These are phyloP conservation scores for Sebastes hubbsi DNA, from an alignment of 2,797 vertebrate species.

Conservation along the genomic window DNA sequence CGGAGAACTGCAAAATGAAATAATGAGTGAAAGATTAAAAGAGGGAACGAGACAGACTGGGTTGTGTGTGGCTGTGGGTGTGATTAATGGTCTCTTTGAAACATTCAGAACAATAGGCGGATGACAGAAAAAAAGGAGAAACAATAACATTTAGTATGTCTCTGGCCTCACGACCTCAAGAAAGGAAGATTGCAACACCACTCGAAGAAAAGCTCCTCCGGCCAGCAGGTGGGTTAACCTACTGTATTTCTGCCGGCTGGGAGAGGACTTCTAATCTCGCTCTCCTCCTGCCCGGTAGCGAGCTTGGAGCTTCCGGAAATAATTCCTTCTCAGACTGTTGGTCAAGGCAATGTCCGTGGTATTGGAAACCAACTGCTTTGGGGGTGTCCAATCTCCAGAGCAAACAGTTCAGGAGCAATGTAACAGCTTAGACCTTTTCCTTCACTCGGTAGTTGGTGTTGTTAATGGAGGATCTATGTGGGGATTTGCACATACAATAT, in stretches of 20 bases:
- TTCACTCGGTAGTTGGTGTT: conserved; percentile 16
- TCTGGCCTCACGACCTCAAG: conserved; percentile 62
- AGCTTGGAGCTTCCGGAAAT: conserved; percentile 70
- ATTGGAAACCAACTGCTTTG: conserved; percentile 72
- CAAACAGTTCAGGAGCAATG: conserved; percentile 56
- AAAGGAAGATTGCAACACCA: conserved; percentile 62
- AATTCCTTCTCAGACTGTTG: conserved; percentile 76
- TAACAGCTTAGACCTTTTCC: conserved; percentile 36
- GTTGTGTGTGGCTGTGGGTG: conserved; percentile 20
- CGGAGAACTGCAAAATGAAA: conserved; percentile 24
- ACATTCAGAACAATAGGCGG: conserved; percentile 55
- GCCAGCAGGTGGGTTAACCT: conserved; percentile 75
- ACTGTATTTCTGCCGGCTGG: conserved; percentile 64
- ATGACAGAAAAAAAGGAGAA: conserved; percentile 43
- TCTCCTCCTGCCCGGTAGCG: conserved; percentile 47
- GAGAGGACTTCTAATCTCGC: conserved; percentile 69
- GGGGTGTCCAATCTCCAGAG: conserved; percentile 60
- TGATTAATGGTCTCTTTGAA: conserved; percentile 77
- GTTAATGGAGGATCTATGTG: conserved; percentile 13
- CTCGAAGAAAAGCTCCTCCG: conserved; percentile 47
- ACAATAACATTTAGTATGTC: conserved; percentile 67
- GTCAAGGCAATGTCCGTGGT: conserved; percentile 75
- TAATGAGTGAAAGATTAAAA: conserved; percentile 21
- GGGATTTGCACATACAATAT: not conserved
- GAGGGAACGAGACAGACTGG: conserved; percentile 26